phyloP scores from a whole-genome alignment of 2,797 vertebrate species.

The Schizopygopsis malacanthus region DNA sequence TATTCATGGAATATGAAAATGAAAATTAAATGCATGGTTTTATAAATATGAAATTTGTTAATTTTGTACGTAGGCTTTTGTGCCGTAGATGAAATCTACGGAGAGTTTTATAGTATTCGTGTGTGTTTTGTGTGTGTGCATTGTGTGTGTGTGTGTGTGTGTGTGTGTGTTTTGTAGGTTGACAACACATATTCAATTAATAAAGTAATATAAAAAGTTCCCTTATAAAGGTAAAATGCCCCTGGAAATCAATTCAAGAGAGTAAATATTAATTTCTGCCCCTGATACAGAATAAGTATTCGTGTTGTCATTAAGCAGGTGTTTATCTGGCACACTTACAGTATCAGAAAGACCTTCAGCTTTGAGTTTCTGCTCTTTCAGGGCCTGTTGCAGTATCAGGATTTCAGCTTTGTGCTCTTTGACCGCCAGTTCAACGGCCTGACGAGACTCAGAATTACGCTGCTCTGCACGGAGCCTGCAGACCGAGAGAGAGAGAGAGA shows the following conservation, averaged over 20 bases:
- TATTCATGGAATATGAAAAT: too few relatives aligned
- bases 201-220: neutral
- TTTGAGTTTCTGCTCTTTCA: slow-evolving; percentile 98
- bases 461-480: slow-evolving; percentile 91
- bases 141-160: too few relatives aligned
- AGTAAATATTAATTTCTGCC: neutral
- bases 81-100: too few relatives aligned
- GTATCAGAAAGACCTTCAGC: slow-evolving; percentile 98
- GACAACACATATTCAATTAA: neutral
- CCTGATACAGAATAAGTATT: neutral
- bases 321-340: slow-evolving; percentile 68
- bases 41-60: too few relatives aligned
- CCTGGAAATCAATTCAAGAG: neutral
- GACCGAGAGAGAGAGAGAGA: neutral
- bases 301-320: neutral
- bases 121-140: too few relatives aligned
- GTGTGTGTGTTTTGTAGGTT: neutral
- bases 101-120: too few relatives aligned
- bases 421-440: slow-evolving; percentile 93
- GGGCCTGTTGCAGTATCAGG: slow-evolving; percentile 92
- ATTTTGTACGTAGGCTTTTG: too few relatives aligned
- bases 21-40: too few relatives aligned
- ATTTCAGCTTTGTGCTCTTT: slow-evolving; percentile 99
- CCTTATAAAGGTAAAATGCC: neutral
- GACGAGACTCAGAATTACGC: slow-evolving; percentile 93